Conservation (phyloP, 2,797 vertebrate genomes). For the Peromyscus melanophrys region DNA sequence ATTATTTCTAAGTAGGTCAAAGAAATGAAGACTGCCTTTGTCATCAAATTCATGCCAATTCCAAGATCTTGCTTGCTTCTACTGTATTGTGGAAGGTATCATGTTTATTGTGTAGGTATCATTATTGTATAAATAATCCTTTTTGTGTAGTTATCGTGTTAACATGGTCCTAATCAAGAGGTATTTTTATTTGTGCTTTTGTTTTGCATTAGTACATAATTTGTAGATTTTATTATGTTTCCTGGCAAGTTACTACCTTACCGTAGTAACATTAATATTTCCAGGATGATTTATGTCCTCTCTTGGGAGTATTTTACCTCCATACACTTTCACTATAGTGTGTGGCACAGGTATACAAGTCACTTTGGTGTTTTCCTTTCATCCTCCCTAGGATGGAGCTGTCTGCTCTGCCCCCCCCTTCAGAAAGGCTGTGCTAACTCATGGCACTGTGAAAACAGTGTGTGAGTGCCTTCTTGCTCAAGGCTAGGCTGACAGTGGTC, state of each 20-base stretch:
- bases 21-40: constrained; percentile 7
- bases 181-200: constrained; percentile 3
- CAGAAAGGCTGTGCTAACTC: constrained; percentile 15
- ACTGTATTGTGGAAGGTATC: neutral
- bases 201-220: constrained; percentile 4
- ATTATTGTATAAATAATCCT: neutral
- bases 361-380: neutral
- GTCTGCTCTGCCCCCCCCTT: neutral
- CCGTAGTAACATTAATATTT: neutral
- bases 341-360: neutral
- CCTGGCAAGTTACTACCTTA: constrained; percentile 27
- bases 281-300: neutral
- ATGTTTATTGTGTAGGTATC: neutral
- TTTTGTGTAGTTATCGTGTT: neutral
- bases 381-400: neutral
- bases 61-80: neutral
- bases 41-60: neutral
- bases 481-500: neutral
- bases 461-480: neutral
- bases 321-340: neutral
- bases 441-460: neutral
- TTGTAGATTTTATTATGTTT: constrained; percentile 29
- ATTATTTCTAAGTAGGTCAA: constrained; percentile 4
- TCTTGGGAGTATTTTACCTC: neutral
- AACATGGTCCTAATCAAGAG: constrained; percentile 12